These are phyloP conservation scores for Pyrocephalus nanus DNA, from an alignment of 2,797 vertebrate genomes.

Conservation along the genomic window DNA sequence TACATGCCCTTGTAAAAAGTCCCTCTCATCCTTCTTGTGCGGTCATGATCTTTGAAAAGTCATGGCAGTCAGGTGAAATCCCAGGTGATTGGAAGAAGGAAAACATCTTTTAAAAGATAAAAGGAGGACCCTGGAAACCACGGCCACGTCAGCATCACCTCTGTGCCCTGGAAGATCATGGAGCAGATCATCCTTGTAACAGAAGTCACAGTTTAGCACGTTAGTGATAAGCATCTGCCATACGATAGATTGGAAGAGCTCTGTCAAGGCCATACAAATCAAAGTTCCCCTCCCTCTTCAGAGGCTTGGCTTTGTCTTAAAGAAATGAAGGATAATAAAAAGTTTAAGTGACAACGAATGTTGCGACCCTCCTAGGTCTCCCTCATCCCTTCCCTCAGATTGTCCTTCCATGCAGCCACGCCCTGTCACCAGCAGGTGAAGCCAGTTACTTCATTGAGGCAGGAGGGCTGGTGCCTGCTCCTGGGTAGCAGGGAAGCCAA, in stretches of 20 bases:
- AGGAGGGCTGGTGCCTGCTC: not conserved
- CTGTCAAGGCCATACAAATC: not conserved
- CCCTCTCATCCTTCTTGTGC: not conserved
- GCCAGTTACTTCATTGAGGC: not conserved
- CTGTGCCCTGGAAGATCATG: not conserved
- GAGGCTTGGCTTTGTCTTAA: not conserved
- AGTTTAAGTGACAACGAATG: not conserved
- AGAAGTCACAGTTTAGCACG: not conserved
- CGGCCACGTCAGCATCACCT: not conserved
- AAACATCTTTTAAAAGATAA: not conserved
- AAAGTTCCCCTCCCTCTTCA: not conserved
- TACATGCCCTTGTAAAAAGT: not conserved
- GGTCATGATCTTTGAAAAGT: not conserved
- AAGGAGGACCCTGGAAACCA: not conserved
- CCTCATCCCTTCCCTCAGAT: not conserved
- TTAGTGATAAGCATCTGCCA: not conserved
- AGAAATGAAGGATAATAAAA: not conserved
- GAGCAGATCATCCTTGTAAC: not conserved
- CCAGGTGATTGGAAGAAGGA: not conserved
- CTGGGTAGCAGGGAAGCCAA: not conserved
- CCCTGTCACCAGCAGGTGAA: accelerated
- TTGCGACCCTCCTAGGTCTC: not conserved
- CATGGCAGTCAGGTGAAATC: not conserved
- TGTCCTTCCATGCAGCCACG: not conserved
- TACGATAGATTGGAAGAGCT: not conserved